Conservation (phyloP, 1,140 invertebrate genomes). For the Phthorimaea operculella region DNA sequence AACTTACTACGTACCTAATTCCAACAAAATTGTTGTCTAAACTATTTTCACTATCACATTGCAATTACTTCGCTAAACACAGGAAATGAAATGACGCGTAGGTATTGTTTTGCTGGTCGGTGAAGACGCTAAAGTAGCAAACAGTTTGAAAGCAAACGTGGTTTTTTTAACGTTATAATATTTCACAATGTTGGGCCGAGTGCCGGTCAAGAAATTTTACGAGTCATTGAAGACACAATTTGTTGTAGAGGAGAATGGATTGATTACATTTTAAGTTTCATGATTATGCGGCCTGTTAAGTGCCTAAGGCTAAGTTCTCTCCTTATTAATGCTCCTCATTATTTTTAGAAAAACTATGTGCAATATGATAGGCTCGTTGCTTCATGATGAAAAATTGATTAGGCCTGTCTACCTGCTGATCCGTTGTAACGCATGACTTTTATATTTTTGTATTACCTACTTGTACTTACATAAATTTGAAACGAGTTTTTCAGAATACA, state of each 20-base stretch:
- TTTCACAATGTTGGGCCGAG: constrained; percentile 46
- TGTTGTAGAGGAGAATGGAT: constrained; percentile 60
- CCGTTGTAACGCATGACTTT: background rate
- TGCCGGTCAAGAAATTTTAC: constrained; percentile 54
- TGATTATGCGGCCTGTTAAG: constrained; percentile 47
- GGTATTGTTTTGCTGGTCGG: constrained; percentile 1
- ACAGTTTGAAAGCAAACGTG: constrained; percentile 34
- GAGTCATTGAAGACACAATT: constrained; percentile 62
- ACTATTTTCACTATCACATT: too few relatives aligned
- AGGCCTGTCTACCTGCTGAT: background rate
- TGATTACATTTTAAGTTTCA: constrained; percentile 65
- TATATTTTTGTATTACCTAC: too few relatives aligned
- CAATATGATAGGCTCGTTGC: background rate
- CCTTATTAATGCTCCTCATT: constrained; percentile 41
- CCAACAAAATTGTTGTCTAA: too few relatives aligned
- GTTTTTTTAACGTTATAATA: constrained; percentile 27
- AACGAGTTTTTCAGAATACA: too few relatives aligned
- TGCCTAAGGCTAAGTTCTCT: constrained; percentile 43
- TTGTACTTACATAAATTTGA: too few relatives aligned
- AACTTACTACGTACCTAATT: too few relatives aligned
- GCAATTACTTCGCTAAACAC: too few relatives aligned
- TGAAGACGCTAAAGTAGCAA: constrained; percentile 11
- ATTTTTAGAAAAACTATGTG: constrained; percentile 19
- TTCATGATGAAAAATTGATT: background rate
- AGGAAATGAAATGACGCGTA: background rate